Evolutionary conservation across 2,797 vertebrate genomes (phyloP).

Genomic region (Triplophysa bombifrons): DNA sequence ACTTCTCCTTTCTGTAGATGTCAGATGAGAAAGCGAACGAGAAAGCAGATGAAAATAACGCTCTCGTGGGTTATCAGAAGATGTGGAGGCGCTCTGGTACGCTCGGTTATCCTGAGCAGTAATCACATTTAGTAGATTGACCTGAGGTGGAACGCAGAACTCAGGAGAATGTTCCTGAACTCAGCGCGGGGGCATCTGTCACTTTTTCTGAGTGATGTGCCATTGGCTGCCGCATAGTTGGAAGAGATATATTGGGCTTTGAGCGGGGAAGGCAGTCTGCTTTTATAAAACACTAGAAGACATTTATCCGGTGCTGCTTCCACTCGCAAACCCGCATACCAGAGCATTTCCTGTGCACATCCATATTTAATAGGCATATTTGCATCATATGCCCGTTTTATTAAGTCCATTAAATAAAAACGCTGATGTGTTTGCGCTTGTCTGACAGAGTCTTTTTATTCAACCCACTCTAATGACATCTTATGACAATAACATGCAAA

Average conservation of each 20-base stretch:
- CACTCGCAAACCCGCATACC: slow-evolving; percentile 20
- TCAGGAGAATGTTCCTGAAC: slow-evolving; percentile 44
- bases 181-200: slow-evolving; percentile 47
- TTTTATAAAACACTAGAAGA: slow-evolving; percentile 51
- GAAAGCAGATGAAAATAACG: slow-evolving; percentile 8
- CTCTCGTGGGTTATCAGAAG: slow-evolving; percentile 41
- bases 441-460: slow-evolving; percentile 38
- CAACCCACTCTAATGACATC: slow-evolving; percentile 37
- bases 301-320: slow-evolving; percentile 48
- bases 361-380: slow-evolving; percentile 51
- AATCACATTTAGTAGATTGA: slow-evolving; percentile 57
- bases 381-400: slow-evolving; percentile 56
- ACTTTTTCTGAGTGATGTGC: slow-evolving; percentile 51
- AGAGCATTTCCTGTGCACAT: slow-evolving; percentile 35
- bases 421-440: slow-evolving; percentile 41
- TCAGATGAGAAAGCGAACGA: slow-evolving; percentile 25
- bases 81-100: slow-evolving; percentile 24
- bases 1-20: slow-evolving; percentile 12
- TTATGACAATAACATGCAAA: slow-evolving; percentile 52
- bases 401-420: slow-evolving; percentile 50
- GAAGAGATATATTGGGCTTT: slow-evolving; percentile 51
- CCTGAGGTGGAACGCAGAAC: slow-evolving; percentile 52
- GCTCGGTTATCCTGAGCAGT: slow-evolving; percentile 45
- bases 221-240: slow-evolving; percentile 50
- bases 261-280: slow-evolving; percentile 37